Conservation (phyloP, 2,888 invertebrate species). For the Dynastes tityus region DNA sequence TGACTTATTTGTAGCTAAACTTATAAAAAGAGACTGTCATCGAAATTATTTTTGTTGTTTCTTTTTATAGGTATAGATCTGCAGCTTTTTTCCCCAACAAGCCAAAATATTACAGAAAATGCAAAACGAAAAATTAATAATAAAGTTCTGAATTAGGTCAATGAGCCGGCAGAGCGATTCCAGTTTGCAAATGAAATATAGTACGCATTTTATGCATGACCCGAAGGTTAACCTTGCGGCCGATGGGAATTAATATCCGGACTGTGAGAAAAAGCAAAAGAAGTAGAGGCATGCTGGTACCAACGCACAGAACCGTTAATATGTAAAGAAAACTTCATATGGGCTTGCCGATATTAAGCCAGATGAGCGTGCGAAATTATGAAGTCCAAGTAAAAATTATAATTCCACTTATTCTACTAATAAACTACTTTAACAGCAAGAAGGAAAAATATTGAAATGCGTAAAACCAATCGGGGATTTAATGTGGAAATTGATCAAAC, state of each 20-base stretch:
- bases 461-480: too few relatives aligned
- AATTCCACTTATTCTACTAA: too few relatives aligned
- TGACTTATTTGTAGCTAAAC: too few relatives aligned
- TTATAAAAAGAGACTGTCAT: too few relatives aligned
- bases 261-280: constrained; percentile 36
- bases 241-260: constrained; percentile 38
- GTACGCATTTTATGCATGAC: constrained; percentile 36
- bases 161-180: constrained; percentile 14
- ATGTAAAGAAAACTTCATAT: not conserved
- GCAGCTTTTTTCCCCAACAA: too few relatives aligned
- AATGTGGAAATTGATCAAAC: too few relatives aligned
- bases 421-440: too few relatives aligned
- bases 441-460: too few relatives aligned
- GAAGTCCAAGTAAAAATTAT: not conserved
- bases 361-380: not conserved
- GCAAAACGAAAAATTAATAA: too few relatives aligned
- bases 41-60: too few relatives aligned
- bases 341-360: not conserved
- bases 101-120: too few relatives aligned
- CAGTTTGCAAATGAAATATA: constrained; percentile 29
- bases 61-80: too few relatives aligned
- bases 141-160: constrained; percentile 22
- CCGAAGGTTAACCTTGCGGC: constrained; percentile 35
- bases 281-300: constrained; percentile 35
- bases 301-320: not conserved